Conservation (phyloP, 2,888 invertebrate species). For the Athripsodes cinereus region DNA sequence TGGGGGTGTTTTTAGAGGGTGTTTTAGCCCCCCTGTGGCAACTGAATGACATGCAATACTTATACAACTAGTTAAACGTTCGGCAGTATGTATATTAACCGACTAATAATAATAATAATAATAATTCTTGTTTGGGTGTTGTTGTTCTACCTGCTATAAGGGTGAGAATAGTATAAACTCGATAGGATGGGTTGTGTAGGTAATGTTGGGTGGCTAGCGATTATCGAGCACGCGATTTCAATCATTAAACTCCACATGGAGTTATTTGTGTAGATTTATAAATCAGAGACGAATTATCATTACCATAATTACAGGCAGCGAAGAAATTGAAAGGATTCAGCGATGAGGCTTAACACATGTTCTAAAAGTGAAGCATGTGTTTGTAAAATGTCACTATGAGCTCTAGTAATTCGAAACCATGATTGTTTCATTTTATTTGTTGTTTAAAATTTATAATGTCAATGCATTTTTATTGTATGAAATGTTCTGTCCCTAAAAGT, state of each 20-base stretch:
- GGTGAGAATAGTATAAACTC: neutral
- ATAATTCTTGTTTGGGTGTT: slow-evolving; percentile 3
- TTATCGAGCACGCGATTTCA: slow-evolving; percentile 27
- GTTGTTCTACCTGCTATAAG: no score
- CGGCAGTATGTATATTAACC: neutral
- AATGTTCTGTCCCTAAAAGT: no score
- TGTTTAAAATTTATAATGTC: no score
- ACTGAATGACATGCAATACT: slow-evolving; percentile 23
- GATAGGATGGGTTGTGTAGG: slow-evolving; percentile 6
- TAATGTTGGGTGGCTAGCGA: slow-evolving; percentile 12
- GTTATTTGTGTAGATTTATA: slow-evolving; percentile 9
- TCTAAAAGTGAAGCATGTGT: no score
- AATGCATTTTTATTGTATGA: no score
- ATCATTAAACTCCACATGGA: slow-evolving; percentile 23
- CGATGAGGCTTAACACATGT: no score
- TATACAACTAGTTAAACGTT: neutral
- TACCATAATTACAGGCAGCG: no score
- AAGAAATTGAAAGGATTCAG: no score
- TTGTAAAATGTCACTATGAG: no score
- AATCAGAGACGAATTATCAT: slow-evolving; percentile 3
- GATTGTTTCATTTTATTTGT: no score
- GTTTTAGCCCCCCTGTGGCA: slow-evolving; percentile 1
- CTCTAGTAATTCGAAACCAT: no score
- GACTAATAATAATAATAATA: no score
- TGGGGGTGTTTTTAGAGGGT: neutral